Base-by-base conservation (phyloP, 2,113 vertebrate species). In the Machaerirhynchus nigripectus region DNA sequence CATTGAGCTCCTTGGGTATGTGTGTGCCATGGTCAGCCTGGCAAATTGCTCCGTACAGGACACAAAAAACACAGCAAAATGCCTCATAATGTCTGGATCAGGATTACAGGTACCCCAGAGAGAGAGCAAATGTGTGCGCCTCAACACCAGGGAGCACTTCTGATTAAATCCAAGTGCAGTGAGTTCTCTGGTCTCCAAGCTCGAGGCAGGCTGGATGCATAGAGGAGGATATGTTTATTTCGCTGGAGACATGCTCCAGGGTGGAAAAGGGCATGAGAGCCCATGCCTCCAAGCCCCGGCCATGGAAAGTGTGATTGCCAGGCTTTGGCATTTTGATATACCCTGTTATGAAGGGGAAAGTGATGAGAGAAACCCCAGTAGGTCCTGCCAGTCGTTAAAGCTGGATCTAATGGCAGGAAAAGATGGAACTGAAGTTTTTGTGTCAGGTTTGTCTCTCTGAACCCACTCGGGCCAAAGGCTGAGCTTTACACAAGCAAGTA, bases 381-480 rank as follows among this genome's bases (percentile, higher is more conserved):
- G 39, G 56, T 52, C 19, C 47, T 84, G 35, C 8, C 55, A 60
- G 11, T 60, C 68, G 21, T 55, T 64, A 78, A 59, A 89, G 24
- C 57, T 64, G 60, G 35, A 68, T 64, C 22, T 52, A 40, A 55
- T 1, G 39, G 53, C 86, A 89, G 68, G 12, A 74, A 60, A 49
- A 42, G 81, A 33, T 2, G 7, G 53, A 84, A n/a, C 10, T 67
- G 1, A 63, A 11, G 6, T 70, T 70, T 5, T 3, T 26, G 18
- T 12, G 37, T 65, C n/a, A 37, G 39, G 9, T 46, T 89, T 84
- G 61, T 73, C 44, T 77, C 60, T 59, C n/a, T 47, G 56, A 50
- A 6, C 7, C 6, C 3, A 9, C 27, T 27, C 0, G 0, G 44
- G 55, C 50, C 33, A 13, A 15, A 1, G 2, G 42, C 23, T 81